Evolutionary conservation across 2,888 invertebrate species (phyloP), one percentile per base, ranked within the genome.

Genomic region (Sinelater perroti): DNA sequence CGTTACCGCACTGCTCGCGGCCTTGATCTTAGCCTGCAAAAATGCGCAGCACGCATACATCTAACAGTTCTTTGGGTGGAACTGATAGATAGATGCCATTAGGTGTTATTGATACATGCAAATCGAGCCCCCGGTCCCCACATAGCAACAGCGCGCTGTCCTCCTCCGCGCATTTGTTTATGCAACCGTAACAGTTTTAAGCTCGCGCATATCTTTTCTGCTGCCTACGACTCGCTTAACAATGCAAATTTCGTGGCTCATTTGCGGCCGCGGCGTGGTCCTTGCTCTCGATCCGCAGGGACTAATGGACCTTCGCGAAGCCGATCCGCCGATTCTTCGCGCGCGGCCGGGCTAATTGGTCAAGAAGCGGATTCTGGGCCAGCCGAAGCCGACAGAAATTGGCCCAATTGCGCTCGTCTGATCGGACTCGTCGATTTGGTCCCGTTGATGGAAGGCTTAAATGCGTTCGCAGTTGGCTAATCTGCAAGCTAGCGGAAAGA

Each of bases 41-140:
- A 44, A 44, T 44, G 10, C 18, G n/a, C 26, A 30, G 11, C 16
- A 44, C 18, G 44, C 44, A 11, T 30, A 8, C 24, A 30, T 1
- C 14, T 44, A 44, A 44, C 44, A 28, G 44, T 44, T 44, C 44
- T 44, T 40, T 44, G 44, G 44, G 44, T 44, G 30, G n/a, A 44
- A 44, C 44, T 21, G 5, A 16, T 10, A 40, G 2, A 28, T 3
- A 28, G 21, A 40, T 40, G 11, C 14, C 24, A 40, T 40, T 40
- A 40, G 40, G 24, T 40, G 40, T 40, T 40, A 40, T 40, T 40
- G 40, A 40, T 40, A 13, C 14, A 40, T 40, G 40, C 24, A 40
- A 40, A 40, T 40, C 6, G 20, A 24, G 38, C 16, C 24, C 40
- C 8, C 11, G 40, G 24, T 24, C 24, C 40, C 40, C 40, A 40